phyloP scores from a whole-genome alignment of 2,797 vertebrate genomes.

The Phataginus tetradactyla region DNA sequence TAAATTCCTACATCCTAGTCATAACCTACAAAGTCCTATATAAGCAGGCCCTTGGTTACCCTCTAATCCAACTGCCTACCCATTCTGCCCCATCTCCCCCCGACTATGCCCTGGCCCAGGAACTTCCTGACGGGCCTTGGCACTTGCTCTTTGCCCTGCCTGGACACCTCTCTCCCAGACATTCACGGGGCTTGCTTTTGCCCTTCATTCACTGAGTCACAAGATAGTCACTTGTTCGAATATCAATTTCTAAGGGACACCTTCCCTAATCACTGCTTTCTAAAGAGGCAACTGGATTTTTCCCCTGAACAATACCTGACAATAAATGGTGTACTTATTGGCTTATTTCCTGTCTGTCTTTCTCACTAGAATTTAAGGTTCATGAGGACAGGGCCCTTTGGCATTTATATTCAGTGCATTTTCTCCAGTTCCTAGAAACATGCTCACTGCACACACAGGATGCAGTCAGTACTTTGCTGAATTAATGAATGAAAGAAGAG shows the following conservation, averaged over 20 bases:
- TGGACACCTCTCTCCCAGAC: background rate
- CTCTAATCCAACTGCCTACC: background rate
- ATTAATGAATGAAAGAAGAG: background rate
- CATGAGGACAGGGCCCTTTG: background rate
- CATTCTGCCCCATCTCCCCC: background rate
- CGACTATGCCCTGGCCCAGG: rapidly evolving
- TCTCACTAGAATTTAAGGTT: background rate
- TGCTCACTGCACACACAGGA: background rate
- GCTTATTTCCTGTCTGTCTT: background rate
- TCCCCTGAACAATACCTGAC: background rate
- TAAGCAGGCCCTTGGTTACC: background rate
- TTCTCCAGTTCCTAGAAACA: background rate
- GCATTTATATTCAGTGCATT: background rate
- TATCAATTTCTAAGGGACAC: background rate
- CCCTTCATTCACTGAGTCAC: background rate
- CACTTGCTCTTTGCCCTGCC: background rate
- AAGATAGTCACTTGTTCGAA: background rate
- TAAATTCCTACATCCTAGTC: background rate
- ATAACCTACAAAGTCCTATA: background rate
- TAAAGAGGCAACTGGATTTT: background rate
- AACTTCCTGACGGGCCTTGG: background rate
- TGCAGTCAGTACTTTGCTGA: background rate
- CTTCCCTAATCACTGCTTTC: background rate
- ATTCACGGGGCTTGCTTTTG: background rate
- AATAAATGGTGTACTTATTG: background rate